A percentile compares a stretch with the other conserved stretches of the same genome.
These are phyloP conservation scores for Falco berigora DNA, from an alignment of 2,797 vertebrate species.

Conservation along the genomic window DNA sequence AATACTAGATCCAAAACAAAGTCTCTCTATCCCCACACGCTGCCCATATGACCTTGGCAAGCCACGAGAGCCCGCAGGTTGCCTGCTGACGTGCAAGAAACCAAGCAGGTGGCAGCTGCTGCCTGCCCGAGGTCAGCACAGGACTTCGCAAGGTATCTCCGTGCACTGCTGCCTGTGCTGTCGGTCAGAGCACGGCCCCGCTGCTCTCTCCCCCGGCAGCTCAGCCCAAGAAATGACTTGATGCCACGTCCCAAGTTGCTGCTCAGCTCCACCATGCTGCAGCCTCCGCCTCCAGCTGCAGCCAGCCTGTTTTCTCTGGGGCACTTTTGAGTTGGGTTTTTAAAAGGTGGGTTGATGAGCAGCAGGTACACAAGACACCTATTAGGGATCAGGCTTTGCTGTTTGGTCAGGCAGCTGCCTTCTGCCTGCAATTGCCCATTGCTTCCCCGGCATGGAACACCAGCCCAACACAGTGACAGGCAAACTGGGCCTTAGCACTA, in stretches of 20 bases:
- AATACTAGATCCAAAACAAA: constrained; percentile 50
- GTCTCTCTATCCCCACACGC: not conserved
- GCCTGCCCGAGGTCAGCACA: not conserved
- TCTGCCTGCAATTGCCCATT: not conserved
- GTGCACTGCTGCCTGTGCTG: not conserved
- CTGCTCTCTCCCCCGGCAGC: not conserved
- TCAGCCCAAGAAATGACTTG: not conserved
- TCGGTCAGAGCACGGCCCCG: not conserved
- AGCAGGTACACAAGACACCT: not conserved
- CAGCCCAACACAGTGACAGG: not conserved
- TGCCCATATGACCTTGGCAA: not conserved
- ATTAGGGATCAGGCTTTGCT: not conserved
- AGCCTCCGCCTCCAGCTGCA: not conserved
- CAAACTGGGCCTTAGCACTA: not conserved
- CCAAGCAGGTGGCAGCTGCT: not conserved
- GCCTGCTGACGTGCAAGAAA: not conserved
- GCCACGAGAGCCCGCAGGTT: not conserved
- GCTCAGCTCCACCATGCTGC: accelerated
- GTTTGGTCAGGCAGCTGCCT: not conserved
- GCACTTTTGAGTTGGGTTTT: not conserved
- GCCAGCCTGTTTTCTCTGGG: not conserved
- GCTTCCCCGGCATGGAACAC: not conserved
- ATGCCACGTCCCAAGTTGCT: not conserved
- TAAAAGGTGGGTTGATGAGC: not conserved
- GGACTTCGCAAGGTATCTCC: not conserved